Evolutionary conservation across 2,797 vertebrate genomes (phyloP), one percentile per base, ranked within the genome.

Genomic region (Lacerta bilineata): DNA sequence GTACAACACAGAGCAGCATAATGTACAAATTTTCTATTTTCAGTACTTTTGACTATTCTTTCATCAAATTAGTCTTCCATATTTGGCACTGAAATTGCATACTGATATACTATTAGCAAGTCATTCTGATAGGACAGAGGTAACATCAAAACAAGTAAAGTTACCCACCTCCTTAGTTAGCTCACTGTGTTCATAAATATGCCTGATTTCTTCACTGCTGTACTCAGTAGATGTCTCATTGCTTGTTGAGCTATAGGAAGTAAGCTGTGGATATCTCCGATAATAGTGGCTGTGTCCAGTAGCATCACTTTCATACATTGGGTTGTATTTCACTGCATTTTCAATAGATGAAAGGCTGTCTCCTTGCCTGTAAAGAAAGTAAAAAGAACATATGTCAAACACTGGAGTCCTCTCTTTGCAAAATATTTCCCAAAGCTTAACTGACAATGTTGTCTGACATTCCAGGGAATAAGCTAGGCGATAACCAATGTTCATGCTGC

Each of bases 141-240:
- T 39, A 69, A 86, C 68, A 86, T 55, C 15, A 55, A 86, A 86
- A 66, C 84, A 78, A 20, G 43, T n/a, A 74, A 82, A 75, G 36
- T 78, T 68, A 88, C 93, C 90, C 94, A 98, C 98, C 98, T 99
- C 98, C 94, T 98, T 98, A 89, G 98, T 99, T 95, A 99, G 98
- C 94, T 98, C 98, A 79, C 96, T 99, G 96, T 98, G 98, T 95
- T 99, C 98, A 91, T 99, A 99, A 95, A 99, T 98, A 93, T 99
- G 98, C 79, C 97, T 97, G 93, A 99, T 98, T 96, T 99, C 99
- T 92, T 99, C 98, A 84, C 98, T 99, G 97, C 98, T 99, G 96
- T 98, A 98, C 92, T 98, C 98, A 6, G 98, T 97, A 93, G 98
- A 98, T 91, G 97, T 97, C 92, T 98, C 98, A 4, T 96, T 97